These are phyloP conservation scores for Pseudopipra pipra DNA, from an alignment of 2,113 vertebrate species.

Conservation along the genomic window DNA sequence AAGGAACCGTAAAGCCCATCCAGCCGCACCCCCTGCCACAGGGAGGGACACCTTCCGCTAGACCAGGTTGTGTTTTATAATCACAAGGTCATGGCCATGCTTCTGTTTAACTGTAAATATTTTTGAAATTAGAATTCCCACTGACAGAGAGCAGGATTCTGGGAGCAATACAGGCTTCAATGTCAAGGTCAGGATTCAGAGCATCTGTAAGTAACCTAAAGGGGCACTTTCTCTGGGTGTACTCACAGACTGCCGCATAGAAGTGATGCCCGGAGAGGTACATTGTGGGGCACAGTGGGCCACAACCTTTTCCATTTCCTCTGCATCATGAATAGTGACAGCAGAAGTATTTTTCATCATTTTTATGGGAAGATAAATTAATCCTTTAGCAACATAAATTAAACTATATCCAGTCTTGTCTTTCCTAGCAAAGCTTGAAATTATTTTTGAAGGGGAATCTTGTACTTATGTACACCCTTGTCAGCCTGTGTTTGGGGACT, in stretches of 20 bases:
- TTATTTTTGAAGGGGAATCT: neutral
- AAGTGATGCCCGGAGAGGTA: neutral
- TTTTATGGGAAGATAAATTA: neutral
- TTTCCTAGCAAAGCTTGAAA: neutral
- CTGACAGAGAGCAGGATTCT: neutral
- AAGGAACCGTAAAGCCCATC: neutral
- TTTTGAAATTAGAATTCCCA: neutral
- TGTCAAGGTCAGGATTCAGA: neutral
- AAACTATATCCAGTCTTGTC: neutral
- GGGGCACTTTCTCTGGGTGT: neutral
- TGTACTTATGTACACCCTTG: neutral
- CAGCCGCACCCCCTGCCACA: neutral
- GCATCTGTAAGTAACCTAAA: neutral
- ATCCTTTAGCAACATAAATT: neutral
- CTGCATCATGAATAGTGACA: rapidly evolving
- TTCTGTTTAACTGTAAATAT: neutral
- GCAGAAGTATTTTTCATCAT: neutral
- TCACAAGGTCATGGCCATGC: neutral
- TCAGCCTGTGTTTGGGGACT: neutral
- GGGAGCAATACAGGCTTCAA: neutral
- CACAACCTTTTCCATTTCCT: neutral
- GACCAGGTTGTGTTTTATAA: neutral
- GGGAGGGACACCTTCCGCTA: neutral
- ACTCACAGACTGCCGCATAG: neutral
- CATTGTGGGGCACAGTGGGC: no score